These are phyloP conservation scores for Calliopum simillimum DNA, from an alignment of 2,888 invertebrate genomes.

Conservation along the genomic window DNA sequence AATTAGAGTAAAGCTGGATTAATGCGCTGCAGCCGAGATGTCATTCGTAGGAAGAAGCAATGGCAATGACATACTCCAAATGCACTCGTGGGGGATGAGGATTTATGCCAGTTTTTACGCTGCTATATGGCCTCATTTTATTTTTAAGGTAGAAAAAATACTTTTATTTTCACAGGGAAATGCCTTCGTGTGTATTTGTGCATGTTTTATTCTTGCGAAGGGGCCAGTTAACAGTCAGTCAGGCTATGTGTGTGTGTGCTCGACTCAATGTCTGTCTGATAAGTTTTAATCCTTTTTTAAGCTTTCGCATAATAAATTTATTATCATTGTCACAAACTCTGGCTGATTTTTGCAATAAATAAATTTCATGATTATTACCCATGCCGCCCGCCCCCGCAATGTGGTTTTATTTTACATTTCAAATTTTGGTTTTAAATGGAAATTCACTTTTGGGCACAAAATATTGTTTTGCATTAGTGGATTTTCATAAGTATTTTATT, in stretches of 20 bases:
- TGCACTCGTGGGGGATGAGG: constrained; percentile 18
- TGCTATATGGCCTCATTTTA: neutral
- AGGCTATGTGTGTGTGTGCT: neutral
- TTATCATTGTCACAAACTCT: constrained; percentile 25
- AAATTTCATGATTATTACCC: no score
- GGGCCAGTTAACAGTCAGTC: neutral
- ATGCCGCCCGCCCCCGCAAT: no score
- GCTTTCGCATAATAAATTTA: constrained; percentile 30
- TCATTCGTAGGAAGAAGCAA: neutral
- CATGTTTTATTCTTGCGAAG: neutral
- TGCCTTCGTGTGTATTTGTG: constrained; percentile 1
- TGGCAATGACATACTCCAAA: constrained; percentile 13
- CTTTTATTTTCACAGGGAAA: neutral
- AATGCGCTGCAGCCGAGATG: neutral
- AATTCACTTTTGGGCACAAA: no score
- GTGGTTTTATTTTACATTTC: no score
- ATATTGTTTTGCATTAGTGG: no score
- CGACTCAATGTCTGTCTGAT: constrained; percentile 42
- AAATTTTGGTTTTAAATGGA: no score
- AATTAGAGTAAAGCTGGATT: constrained; percentile 33
- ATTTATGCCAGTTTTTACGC: neutral
- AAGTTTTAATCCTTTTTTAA: constrained; percentile 49
- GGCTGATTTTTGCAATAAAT: no score
- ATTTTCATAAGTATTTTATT: no score
- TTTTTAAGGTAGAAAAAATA: neutral